Evolutionary conservation across 1,140 invertebrate genomes (phyloP).

Genomic region (Eriocheir sinensis): DNA sequence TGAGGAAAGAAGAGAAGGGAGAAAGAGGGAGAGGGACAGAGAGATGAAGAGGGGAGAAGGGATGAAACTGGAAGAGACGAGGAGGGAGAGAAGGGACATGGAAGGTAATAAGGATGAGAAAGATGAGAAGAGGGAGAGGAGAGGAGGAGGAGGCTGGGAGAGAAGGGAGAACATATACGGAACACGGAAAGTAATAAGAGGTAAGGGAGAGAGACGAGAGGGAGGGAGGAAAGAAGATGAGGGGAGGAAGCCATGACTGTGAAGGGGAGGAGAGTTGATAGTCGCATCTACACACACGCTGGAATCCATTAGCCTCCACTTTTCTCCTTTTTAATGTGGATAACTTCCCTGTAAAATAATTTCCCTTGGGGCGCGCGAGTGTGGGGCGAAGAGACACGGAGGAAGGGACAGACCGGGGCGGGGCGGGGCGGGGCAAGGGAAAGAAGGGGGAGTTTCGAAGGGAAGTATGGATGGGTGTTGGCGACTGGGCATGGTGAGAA

Average conservation of each 20-base stretch:
- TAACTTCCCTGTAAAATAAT: background rate
- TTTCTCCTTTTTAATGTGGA: constrained; percentile 2
- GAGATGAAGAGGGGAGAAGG: background rate
- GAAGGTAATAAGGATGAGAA: background rate
- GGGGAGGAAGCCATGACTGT: too few relatives aligned
- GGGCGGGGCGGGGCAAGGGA: too few relatives aligned
- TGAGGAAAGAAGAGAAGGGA: background rate
- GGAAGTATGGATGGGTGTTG: background rate
- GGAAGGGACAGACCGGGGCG: too few relatives aligned
- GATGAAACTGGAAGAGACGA: background rate
- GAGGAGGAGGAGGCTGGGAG: background rate
- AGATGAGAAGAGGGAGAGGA: background rate
- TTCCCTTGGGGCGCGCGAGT: background rate
- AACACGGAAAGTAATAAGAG: background rate
- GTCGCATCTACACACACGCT: background rate
- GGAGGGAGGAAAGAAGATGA: too few relatives aligned
- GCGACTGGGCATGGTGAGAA: too few relatives aligned
- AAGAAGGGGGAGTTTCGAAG: too few relatives aligned
- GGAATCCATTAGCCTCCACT: background rate
- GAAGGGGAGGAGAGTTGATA: background rate
- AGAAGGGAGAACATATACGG: too few relatives aligned
- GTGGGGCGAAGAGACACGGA: background rate
- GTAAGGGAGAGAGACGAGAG: background rate
- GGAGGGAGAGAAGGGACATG: background rate
- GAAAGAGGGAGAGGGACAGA: background rate